These are phyloP conservation scores for Setipinna tenuifilis DNA, from an alignment of 2,797 vertebrate genomes.

Conservation along the genomic window DNA sequence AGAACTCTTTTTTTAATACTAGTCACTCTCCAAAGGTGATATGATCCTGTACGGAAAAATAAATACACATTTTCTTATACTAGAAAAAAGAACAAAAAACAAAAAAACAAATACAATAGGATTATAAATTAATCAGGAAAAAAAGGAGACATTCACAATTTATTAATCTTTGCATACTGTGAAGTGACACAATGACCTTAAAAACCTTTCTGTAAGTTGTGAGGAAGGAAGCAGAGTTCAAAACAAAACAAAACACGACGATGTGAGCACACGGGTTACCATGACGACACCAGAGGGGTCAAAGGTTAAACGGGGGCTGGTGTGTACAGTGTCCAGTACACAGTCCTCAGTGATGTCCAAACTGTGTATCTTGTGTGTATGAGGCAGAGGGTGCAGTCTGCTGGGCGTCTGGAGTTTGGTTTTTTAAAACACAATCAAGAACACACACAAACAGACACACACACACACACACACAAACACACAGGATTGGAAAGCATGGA, in stretches of 20 bases:
- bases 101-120: slow-evolving; percentile 67
- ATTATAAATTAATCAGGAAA: slow-evolving; percentile 81
- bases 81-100: slow-evolving; percentile 66
- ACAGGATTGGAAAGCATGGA: slow-evolving; percentile 18
- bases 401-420: slow-evolving; percentile 4
- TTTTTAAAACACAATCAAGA: slow-evolving; percentile 40
- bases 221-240: slow-evolving; percentile 59
- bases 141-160: slow-evolving; percentile 69
- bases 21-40: slow-evolving; percentile 66
- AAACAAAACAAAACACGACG: slow-evolving; percentile 37
- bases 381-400: neutral
- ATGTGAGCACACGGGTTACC: slow-evolving; percentile 17
- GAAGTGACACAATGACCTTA: slow-evolving; percentile 68
- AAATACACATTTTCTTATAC: slow-evolving; percentile 76
- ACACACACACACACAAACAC: slow-evolving; percentile 24
- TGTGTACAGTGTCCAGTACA: slow-evolving; percentile 24
- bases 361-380: neutral
- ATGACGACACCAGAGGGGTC: neutral
- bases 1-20: slow-evolving; percentile 69
- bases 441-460: slow-evolving; percentile 38
- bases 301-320: neutral
- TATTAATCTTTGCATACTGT: slow-evolving; percentile 73
- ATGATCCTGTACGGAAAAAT: slow-evolving; percentile 74
- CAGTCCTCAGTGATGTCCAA: neutral
- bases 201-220: slow-evolving; percentile 64